Percentiles rank a stretch among this genome's conserved stretches.
These are phyloP conservation scores for Morpho deidamia DNA, from an alignment of 2,888 invertebrate genomes.

Conservation along the genomic window DNA sequence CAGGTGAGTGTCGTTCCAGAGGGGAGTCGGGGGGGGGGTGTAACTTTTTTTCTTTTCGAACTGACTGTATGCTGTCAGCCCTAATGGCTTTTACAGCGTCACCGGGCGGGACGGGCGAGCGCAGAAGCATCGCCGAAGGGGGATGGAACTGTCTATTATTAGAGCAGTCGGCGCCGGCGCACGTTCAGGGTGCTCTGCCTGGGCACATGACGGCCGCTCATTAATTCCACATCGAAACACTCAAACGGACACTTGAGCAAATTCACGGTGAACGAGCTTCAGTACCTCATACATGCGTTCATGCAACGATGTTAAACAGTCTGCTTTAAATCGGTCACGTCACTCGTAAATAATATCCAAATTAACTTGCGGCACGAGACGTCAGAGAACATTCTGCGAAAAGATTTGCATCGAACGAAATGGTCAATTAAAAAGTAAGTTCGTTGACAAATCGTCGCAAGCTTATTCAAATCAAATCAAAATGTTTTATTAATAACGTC, in stretches of 20 bases:
- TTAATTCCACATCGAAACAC: conserved; percentile 25
- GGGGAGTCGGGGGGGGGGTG: conserved; percentile 31
- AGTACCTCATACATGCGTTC: conserved; percentile 6
- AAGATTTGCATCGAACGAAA: too few species aligned
- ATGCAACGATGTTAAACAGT: conserved; percentile 1
- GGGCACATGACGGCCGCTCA: conserved; percentile 25
- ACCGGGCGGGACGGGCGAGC: too few species aligned
- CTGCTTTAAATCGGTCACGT: neutral
- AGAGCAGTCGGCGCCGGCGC: conserved; percentile 64
- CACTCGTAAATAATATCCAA: neutral
- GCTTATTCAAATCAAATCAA: too few species aligned
- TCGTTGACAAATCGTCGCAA: too few species aligned
- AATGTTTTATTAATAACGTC: too few species aligned
- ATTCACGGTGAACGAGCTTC: conserved; percentile 13
- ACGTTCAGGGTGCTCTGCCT: conserved; percentile 44
- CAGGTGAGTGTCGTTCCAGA: conserved; percentile 58
- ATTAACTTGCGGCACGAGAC: neutral
- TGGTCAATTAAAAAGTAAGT: too few species aligned
- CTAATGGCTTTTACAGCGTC: too few species aligned
- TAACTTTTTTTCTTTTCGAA: too few species aligned
- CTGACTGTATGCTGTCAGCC: too few species aligned
- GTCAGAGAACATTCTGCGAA: too few species aligned
- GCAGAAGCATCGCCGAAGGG: too few species aligned
- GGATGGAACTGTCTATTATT: conserved; percentile 71
- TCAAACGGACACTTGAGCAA: conserved; percentile 16